Conservation (phyloP, 2,113 vertebrate species). For the Physeter macrocephalus region DNA sequence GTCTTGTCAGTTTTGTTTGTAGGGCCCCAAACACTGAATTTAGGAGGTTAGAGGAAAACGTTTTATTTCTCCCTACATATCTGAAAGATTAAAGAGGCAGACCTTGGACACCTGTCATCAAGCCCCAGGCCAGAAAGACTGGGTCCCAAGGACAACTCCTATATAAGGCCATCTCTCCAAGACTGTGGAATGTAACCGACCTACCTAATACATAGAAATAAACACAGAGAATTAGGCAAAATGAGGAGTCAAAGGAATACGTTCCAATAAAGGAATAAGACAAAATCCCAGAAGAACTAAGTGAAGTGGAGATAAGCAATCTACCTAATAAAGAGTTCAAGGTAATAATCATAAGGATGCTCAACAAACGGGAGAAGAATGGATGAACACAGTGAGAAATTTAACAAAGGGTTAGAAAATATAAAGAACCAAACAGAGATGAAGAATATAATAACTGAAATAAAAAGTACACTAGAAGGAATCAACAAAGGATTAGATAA, state of each 20-base stretch:
- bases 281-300: neutral
- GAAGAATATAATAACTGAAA: neutral
- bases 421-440: neutral
- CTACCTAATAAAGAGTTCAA: neutral
- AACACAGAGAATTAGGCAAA: neutral
- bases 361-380: neutral
- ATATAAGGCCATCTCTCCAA: neutral
- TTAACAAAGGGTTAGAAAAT: neutral
- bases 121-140: neutral
- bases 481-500: neutral
- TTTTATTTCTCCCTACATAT: neutral
- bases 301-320: neutral
- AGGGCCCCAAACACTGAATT: neutral
- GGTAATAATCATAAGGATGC: neutral
- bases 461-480: neutral
- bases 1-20: neutral
- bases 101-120: neutral
- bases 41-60: neutral
- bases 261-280: neutral
- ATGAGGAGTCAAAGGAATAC: neutral
- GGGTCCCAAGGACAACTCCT: neutral
- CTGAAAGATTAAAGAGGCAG: neutral
- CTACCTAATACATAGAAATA: neutral
- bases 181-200: neutral
- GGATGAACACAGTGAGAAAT: neutral